phyloP scores from a whole-genome alignment of 2,888 invertebrate genomes.

The Drosophila pegasa region DNA sequence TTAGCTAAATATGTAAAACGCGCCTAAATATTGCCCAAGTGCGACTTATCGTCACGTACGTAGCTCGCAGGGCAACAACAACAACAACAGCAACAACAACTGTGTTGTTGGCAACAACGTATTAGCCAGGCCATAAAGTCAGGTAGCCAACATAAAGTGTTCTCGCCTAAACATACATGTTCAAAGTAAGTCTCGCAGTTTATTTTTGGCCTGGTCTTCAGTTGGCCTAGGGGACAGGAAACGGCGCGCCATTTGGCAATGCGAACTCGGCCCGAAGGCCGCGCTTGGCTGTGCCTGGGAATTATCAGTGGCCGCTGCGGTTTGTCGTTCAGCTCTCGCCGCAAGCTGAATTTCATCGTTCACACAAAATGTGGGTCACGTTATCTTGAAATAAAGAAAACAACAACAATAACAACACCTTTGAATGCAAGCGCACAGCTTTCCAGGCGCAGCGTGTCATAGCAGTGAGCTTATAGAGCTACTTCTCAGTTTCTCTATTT shows the following conservation, averaged over 20 bases:
- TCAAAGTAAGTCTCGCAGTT: not conserved
- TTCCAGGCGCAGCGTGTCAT: conserved; percentile 1
- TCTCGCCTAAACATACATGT: not conserved
- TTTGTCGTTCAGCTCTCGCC: not conserved
- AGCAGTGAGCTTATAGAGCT: not conserved
- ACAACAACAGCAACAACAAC: not conserved
- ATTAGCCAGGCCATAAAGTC: conserved; percentile 15
- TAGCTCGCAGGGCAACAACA: not conserved
- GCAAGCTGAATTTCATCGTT: conserved; percentile 3
- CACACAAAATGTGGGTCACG: conserved; percentile 20
- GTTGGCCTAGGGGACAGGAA: conserved; percentile 37
- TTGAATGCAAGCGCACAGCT: not conserved
- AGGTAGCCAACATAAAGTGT: not conserved
- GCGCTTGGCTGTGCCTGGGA: conserved; percentile 3
- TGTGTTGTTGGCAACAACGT: not conserved
- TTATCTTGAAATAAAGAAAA: conserved; percentile 7
- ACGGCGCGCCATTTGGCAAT: conserved; percentile 8
- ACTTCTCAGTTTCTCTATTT: not conserved
- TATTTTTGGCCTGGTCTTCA: conserved; percentile 22
- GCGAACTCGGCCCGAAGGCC: conserved; percentile 4
- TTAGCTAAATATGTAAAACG: conserved; percentile 39
- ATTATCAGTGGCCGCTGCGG: conserved; percentile 1
- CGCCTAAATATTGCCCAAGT: conserved; percentile 28
- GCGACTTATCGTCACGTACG: conserved; percentile 40
- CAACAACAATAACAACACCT: no score